These are phyloP conservation scores for Andrena trimmerana DNA, from an alignment of 2,888 invertebrate genomes.

Conservation along the genomic window DNA sequence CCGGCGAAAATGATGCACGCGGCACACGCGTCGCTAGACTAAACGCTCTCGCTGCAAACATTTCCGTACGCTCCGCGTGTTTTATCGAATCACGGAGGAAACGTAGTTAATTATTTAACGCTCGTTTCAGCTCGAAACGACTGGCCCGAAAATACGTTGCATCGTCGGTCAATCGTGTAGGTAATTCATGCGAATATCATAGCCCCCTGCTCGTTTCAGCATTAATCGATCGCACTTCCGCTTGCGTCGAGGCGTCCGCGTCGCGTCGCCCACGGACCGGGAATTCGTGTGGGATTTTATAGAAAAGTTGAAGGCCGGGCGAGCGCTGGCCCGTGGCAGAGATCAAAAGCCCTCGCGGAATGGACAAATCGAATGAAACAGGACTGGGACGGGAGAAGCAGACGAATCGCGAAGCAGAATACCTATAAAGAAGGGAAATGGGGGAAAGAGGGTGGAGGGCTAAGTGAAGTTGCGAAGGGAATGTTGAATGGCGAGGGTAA, in stretches of 20 bases:
- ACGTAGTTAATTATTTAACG: neutral
- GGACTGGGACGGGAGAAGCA: neutral
- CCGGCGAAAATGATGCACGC: neutral
- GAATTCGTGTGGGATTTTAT: too few species aligned
- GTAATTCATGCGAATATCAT: neutral
- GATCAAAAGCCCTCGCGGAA: too few species aligned
- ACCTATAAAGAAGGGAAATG: slow-evolving; percentile 3
- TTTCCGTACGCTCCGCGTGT: neutral
- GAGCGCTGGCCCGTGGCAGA: too few species aligned
- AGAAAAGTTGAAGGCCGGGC: too few species aligned
- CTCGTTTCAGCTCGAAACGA: neutral
- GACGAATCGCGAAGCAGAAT: neutral
- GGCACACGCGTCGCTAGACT: neutral
- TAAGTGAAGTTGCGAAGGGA: neutral
- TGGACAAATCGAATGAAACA: too few species aligned
- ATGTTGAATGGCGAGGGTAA: slow-evolving; percentile 36
- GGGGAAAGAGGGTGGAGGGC: neutral
- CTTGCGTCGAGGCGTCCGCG: neutral
- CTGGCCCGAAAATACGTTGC: neutral
- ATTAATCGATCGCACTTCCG: neutral
- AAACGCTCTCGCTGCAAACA: neutral
- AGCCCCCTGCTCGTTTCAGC: neutral
- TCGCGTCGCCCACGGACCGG: too few species aligned
- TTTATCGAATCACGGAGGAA: neutral
- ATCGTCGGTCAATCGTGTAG: neutral